These are phyloP conservation scores for Ommatoiulus sabulosus DNA, from an alignment of 2,888 invertebrate species.

Conservation along the genomic window DNA sequence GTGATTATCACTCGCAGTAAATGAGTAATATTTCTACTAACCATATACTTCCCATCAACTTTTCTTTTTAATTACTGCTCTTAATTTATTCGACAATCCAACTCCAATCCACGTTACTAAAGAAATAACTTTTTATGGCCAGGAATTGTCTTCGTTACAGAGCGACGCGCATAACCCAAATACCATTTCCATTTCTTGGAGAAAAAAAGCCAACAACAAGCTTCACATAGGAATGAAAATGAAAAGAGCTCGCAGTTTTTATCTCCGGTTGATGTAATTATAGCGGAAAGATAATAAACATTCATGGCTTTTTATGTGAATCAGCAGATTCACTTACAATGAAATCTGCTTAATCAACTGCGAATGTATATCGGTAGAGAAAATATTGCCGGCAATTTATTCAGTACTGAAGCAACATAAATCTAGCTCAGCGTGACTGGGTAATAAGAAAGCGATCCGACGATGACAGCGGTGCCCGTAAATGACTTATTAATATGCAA, in stretches of 20 bases:
- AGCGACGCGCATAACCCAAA: background rate
- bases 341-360: slow-evolving; percentile 36
- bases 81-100: background rate
- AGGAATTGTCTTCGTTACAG: background rate
- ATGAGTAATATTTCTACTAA: too few species aligned
- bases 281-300: background rate
- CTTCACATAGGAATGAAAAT: background rate
- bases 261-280: background rate
- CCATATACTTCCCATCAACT: background rate
- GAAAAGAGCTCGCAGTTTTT: background rate
- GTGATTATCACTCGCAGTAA: too few species aligned
- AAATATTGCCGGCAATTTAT: background rate
- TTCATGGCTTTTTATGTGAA: background rate
- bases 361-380: background rate
- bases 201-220: background rate
- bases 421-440: slow-evolving; percentile 44
- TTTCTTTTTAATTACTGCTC: background rate
- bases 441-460: slow-evolving; percentile 39
- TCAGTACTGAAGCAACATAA: background rate
- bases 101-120: background rate
- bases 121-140: background rate
- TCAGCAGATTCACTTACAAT: slow-evolving; percentile 33
- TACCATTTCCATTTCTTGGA: background rate
- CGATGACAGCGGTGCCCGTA: slow-evolving; percentile 9
- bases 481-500: slow-evolving; percentile 49